Percentiles rank a stretch among this genome's conserved stretches.
These are phyloP conservation scores for Drosophila longiperda DNA, from an alignment of 2,888 invertebrate species.

Conservation along the genomic window DNA sequence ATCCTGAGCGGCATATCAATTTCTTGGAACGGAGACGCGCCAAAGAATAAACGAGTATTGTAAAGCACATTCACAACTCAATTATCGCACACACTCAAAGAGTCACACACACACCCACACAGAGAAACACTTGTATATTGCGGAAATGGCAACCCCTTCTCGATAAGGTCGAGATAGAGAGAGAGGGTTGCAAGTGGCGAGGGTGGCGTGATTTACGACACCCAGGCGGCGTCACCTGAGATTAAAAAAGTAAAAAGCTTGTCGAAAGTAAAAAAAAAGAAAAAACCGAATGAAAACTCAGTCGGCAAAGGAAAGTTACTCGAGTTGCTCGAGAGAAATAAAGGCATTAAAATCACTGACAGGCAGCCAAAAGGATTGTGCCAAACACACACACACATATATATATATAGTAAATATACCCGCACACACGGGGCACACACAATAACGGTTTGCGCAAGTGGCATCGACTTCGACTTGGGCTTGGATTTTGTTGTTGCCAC, in stretches of 20 bases:
- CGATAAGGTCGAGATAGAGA: slow-evolving; percentile 9
- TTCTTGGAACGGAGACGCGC: slow-evolving; percentile 42
- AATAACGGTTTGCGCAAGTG: slow-evolving; percentile 63
- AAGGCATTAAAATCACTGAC: slow-evolving; percentile 83
- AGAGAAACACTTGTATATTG: slow-evolving; percentile 9
- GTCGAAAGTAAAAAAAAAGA: slow-evolving; percentile 76
- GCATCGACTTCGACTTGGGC: slow-evolving; percentile 30
- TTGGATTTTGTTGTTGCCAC: slow-evolving; percentile 62
- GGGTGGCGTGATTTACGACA: slow-evolving; percentile 82
- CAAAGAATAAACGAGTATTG: slow-evolving; percentile 39
- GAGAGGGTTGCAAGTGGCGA: slow-evolving; percentile 29
- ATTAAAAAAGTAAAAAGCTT: slow-evolving; percentile 83
- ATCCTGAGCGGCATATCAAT: slow-evolving; percentile 79
- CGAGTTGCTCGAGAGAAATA: slow-evolving; percentile 75
- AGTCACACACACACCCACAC: slow-evolving; percentile 8
- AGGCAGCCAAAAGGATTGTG: slow-evolving; percentile 78
- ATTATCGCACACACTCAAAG: slow-evolving; percentile 69
- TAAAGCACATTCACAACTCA: slow-evolving; percentile 75
- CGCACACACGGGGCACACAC: slow-evolving; percentile 17
- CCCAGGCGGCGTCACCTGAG: slow-evolving; percentile 85
- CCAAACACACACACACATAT: slow-evolving; percentile 40
- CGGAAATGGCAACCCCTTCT: slow-evolving; percentile 57
- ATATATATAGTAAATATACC: slow-evolving; percentile 12
- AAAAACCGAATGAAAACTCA: slow-evolving; percentile 29
- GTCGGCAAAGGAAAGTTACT: slow-evolving; percentile 56